Percentiles rank a stretch among this genome's conserved stretches.
Conservation (phyloP, 2,797 vertebrate species). For the Myiothlypis chrysogaster region DNA sequence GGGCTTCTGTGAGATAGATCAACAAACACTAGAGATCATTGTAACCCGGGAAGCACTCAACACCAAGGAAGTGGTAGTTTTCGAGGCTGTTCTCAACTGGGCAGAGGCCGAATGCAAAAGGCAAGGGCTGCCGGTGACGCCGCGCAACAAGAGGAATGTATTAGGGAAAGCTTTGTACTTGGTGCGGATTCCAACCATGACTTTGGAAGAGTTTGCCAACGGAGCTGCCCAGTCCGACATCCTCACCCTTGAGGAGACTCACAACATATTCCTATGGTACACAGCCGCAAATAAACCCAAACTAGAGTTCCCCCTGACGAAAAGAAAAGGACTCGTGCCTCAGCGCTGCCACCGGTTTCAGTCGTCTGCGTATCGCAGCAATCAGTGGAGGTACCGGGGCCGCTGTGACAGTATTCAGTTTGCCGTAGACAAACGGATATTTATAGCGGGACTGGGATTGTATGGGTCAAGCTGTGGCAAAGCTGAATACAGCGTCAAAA, state of each 20-base stretch:
- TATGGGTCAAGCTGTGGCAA: constrained; percentile 94
- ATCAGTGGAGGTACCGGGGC: constrained; percentile 96
- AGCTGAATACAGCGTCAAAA: constrained; percentile 90
- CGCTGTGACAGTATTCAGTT: constrained; percentile 99
- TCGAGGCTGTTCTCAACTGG: constrained; percentile 90
- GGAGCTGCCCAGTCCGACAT: constrained; percentile 92
- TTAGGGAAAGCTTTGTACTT: constrained; percentile 89
- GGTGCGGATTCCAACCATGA: constrained; percentile 93
- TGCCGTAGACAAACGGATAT: constrained; percentile 91
- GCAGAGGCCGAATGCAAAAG: constrained; percentile 91
- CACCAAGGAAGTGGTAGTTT: constrained; percentile 91
- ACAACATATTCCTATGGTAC: constrained; percentile 96
- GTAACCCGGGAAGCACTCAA: constrained; percentile 91
- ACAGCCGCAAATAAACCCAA: constrained; percentile 91
- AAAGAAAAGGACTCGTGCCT: constrained; percentile 84
- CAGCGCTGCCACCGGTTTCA: constrained; percentile 94
- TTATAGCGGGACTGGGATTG: constrained; percentile 90
- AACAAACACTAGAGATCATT: constrained; percentile 90
- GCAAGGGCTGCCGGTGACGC: constrained; percentile 79
- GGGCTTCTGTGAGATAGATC: constrained; percentile 94
- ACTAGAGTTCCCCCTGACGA: constrained; percentile 84
- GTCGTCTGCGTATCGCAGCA: constrained; percentile 93
- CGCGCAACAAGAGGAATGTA: constrained; percentile 83
- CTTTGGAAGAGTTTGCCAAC: constrained; percentile 92
- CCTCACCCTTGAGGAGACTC: constrained; percentile 94